These are phyloP conservation scores for Prunella strophiata DNA, from an alignment of 2,797 vertebrate genomes.

Conservation along the genomic window DNA sequence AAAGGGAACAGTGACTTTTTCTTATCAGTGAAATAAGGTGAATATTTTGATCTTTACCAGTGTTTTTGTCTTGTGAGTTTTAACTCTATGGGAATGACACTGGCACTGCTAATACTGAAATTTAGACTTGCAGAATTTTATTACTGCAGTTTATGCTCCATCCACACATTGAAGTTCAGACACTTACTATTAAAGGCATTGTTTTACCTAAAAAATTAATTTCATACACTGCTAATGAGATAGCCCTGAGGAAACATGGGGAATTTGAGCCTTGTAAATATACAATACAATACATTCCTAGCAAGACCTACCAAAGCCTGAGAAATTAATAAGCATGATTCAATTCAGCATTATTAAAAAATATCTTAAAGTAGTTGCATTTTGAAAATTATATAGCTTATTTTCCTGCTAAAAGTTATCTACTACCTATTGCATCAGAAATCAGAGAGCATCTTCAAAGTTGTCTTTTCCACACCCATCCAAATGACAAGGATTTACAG, in stretches of 20 bases:
- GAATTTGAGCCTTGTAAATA: not conserved
- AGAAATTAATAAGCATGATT: not conserved
- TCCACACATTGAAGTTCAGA: not conserved
- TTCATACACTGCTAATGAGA: not conserved
- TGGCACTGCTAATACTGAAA: not conserved
- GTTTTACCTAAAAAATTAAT: not conserved
- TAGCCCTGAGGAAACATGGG: not conserved
- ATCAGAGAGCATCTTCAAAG: not conserved
- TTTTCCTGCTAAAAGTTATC: not conserved
- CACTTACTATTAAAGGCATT: not conserved
- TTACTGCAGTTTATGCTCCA: not conserved
- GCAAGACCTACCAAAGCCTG: not conserved
- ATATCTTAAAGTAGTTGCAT: not conserved
- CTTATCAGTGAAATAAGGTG: not conserved
- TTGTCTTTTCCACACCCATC: not conserved
- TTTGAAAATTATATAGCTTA: not conserved
- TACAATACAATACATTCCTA: not conserved
- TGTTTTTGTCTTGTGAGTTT: not conserved
- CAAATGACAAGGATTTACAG: constrained; percentile 11
- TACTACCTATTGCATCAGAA: not conserved
- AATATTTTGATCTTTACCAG: not conserved
- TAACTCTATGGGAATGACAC: not conserved
- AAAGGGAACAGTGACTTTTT: not conserved
- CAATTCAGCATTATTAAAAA: not conserved
- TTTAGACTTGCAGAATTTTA: not conserved